Evolutionary conservation across 2,797 vertebrate genomes (phyloP).

Genomic region (Helarctos malayanus): DNA sequence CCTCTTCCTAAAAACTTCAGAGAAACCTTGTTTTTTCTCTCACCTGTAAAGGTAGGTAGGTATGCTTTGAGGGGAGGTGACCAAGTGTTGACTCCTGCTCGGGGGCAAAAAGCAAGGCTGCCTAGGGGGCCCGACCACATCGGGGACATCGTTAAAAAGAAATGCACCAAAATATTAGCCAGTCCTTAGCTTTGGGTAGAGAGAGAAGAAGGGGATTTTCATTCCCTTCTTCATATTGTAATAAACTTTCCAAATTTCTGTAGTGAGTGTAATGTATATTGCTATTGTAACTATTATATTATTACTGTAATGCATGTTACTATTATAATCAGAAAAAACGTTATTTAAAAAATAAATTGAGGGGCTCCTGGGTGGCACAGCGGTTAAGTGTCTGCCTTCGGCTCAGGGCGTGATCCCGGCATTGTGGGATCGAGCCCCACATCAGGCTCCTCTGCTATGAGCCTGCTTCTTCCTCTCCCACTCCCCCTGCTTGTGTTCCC

Average conservation of each 20-base stretch:
- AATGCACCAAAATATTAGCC: neutral
- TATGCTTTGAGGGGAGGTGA: conserved; percentile 1
- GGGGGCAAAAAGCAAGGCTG: neutral
- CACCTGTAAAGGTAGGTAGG: neutral
- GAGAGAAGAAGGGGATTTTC: neutral
- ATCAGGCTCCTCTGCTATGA: too few species aligned
- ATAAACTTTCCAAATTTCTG: neutral
- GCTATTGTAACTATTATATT: neutral
- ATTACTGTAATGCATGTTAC: neutral
- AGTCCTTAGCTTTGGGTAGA: neutral
- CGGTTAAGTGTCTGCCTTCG: too few species aligned
- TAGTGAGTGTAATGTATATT: neutral
- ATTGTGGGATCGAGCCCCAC: too few species aligned
- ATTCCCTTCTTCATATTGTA: conserved; percentile 11
- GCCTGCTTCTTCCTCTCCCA: too few species aligned
- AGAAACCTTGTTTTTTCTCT: neutral
- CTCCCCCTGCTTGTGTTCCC: too few species aligned
- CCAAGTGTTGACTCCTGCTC: neutral
- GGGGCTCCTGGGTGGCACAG: too few species aligned
- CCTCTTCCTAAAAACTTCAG: neutral
- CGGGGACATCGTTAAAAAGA: neutral
- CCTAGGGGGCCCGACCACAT: neutral
- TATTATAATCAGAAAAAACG: conserved; percentile 37
- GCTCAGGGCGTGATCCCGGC: too few species aligned
- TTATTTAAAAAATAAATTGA: conserved; percentile 4